Evolutionary conservation across 1,140 invertebrate species (phyloP).

Genomic region (Lineus longissimus): DNA sequence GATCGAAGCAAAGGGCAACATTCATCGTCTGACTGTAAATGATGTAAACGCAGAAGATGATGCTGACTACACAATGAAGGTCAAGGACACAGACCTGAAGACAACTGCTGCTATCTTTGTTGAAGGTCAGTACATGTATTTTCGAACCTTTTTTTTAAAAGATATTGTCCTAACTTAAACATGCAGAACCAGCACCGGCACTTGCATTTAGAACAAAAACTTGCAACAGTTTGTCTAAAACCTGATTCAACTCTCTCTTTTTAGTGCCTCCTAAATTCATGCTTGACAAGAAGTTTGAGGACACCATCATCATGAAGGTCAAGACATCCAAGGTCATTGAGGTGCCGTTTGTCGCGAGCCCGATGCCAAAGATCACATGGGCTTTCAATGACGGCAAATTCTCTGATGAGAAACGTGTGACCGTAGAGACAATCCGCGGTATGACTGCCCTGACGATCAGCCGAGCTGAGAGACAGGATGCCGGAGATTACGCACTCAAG

Average conservation of each 20-base stretch:
- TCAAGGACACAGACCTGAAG: conserved; percentile 20
- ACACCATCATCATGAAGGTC: conserved; percentile 42
- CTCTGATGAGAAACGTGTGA: not conserved
- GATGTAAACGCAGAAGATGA: conserved; percentile 17
- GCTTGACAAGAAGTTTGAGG: conserved; percentile 43
- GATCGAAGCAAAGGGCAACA: not conserved
- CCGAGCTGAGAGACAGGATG: not conserved
- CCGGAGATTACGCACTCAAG: not conserved
- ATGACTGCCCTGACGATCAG: conserved; percentile 3
- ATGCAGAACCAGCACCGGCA: not conserved
- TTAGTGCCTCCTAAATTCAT: conserved; percentile 45
- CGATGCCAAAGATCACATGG: conserved; percentile 72
- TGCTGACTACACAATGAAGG: not conserved
- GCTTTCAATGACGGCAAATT: conserved; percentile 56
- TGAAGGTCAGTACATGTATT: not conserved
- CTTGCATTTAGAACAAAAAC: no score
- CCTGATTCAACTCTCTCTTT: conserved; percentile 11
- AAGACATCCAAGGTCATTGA: conserved; percentile 48
- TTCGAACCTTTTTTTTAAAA: not conserved
- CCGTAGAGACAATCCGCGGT: not conserved
- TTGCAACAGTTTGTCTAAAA: no score
- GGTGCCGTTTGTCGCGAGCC: conserved; percentile 53
- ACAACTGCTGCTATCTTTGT: not conserved
- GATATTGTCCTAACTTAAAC: not conserved
- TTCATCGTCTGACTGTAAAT: conserved; percentile 8